Base-by-base conservation (phyloP, 2,113 vertebrate species). In the Paramisgurnus dabryanus region DNA sequence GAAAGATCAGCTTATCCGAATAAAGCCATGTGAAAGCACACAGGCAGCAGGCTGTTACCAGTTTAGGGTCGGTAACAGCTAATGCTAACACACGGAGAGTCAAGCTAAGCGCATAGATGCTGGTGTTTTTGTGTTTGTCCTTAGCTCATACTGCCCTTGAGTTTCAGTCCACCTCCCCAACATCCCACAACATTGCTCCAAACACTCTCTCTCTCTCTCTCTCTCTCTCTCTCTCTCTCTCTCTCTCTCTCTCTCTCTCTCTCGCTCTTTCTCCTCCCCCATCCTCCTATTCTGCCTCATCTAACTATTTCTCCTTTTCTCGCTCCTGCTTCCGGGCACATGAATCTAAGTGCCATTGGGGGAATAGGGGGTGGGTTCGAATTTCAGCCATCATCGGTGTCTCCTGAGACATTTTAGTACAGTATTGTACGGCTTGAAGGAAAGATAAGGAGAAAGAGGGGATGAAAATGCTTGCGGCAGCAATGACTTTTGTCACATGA, bases 71-170 rank as follows among this genome's bases (percentile, higher is more conserved):
- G 50, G 63, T 50, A 39, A 68, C 47, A 53, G 77, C 80, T 85
- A 82, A 85, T 6, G 34, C 34, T 66, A 77, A 55, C 63, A 66
- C 27, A 1, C 27, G 74, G 86, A 84, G 82, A 58, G 55, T 58
- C 17, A n/a, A 7, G 55, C 15, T 58, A 58, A 18, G 55, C 17
- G n/a, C n/a, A 6, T 87, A 80, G 83, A 80, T 80, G 41, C 69
- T 86, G 81, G 82, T 86, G 85, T 86, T 79, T 60, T 83, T 91
- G 88, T 86, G 83, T 93, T 93, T 92, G 92, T 93, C 92, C 93
- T 94, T 93, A 92, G 90, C 90, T 91, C 82, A 87, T 92, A 90
- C 91, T 93, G 92, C 91, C 92, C 92, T 93, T 93, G 91, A 91
- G 87, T 92, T 90, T 87, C 88, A 68, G 53, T 67, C 61, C 50